Conservation (phyloP, 2,797 vertebrate species). For the Hemitrygon akajei region DNA sequence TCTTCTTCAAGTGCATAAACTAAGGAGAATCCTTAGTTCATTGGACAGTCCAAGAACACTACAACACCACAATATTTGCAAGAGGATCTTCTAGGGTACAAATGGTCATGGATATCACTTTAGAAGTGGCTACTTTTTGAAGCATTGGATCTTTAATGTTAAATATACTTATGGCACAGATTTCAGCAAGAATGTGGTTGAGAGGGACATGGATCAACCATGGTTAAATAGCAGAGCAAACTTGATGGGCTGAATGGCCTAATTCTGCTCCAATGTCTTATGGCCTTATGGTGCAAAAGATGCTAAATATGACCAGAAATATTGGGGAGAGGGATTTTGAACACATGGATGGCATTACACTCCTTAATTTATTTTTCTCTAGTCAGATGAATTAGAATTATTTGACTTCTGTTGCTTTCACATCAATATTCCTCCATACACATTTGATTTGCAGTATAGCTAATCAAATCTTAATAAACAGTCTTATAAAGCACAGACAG, state of each 20-base stretch:
- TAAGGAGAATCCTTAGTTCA: too few relatives aligned
- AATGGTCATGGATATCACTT: neutral
- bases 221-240: too few relatives aligned
- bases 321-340: neutral
- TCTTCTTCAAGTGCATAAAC: neutral
- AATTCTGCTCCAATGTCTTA: too few relatives aligned
- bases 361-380: neutral
- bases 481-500: neutral
- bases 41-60: too few relatives aligned
- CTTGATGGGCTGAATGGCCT: too few relatives aligned
- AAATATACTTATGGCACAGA: neutral
- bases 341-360: neutral
- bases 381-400: neutral
- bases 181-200: too few relatives aligned
- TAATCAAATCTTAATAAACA: neutral
- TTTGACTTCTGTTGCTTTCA: too few relatives aligned
- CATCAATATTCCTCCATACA: neutral
- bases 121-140: neutral
- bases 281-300: too few relatives aligned
- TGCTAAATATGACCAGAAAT: neutral
- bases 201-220: too few relatives aligned
- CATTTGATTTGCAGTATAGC: neutral
- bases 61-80: too few relatives aligned
- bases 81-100: neutral
- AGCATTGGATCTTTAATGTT: neutral